These are phyloP conservation scores for Meriones psammophilus DNA, from an alignment of 2,797 vertebrate genomes.

Conservation along the genomic window DNA sequence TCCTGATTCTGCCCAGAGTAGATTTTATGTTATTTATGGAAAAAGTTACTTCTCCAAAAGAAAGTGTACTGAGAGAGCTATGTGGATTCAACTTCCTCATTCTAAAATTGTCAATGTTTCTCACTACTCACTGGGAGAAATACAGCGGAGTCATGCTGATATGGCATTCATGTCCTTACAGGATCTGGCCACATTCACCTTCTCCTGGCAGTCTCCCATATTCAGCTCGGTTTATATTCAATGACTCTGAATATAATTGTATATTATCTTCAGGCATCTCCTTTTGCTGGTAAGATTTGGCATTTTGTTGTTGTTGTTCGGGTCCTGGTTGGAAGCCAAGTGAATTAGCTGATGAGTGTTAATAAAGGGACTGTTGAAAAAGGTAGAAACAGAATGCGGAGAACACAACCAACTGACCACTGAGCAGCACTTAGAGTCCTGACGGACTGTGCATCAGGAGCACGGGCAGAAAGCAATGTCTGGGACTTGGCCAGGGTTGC, in stretches of 20 bases:
- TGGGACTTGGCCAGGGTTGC: background rate
- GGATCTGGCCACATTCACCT: background rate
- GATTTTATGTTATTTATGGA: background rate
- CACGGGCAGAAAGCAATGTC: background rate
- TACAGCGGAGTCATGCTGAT: background rate
- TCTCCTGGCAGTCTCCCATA: background rate
- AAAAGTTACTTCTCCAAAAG: conserved; percentile 58
- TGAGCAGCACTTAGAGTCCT: background rate
- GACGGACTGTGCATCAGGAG: background rate
- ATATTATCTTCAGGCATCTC: too few species aligned
- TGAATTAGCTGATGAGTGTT: background rate
- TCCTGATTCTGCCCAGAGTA: background rate
- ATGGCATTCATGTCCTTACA: background rate
- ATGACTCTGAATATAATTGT: too few species aligned
- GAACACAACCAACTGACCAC: background rate
- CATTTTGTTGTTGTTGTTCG: background rate
- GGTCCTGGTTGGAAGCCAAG: background rate
- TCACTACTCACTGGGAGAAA: background rate
- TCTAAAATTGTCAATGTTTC: background rate
- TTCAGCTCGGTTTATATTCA: background rate
- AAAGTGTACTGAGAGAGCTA: background rate
- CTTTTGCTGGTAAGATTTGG: background rate
- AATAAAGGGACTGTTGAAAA: background rate
- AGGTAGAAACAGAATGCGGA: background rate
- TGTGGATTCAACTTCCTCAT: background rate